Conservation (phyloP, 37 sponge, comb jelly and placozoan genomes). For the Cladorhizidae sp. region DNA sequence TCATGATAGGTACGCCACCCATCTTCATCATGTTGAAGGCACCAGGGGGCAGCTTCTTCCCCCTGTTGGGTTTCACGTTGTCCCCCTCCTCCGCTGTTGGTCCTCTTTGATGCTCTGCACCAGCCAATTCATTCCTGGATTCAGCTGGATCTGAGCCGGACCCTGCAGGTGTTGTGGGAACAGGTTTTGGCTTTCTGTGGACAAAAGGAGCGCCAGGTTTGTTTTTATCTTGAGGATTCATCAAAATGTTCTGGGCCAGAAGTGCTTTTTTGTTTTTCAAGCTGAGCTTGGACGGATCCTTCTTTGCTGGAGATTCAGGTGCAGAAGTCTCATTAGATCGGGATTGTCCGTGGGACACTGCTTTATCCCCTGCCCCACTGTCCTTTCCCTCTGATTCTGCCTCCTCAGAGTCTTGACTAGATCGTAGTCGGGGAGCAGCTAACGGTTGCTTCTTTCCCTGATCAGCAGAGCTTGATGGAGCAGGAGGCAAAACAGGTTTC, state of each 20-base stretch:
- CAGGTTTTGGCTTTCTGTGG: constrained; percentile 10
- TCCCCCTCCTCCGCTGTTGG: constrained; percentile 12
- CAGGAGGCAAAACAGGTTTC: not conserved
- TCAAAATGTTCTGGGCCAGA: constrained; percentile 28
- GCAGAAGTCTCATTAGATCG: not conserved
- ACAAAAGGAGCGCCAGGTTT: constrained; percentile 14
- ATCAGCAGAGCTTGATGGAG: not conserved
- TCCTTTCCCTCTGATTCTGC: not conserved
- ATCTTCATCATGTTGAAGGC: constrained; percentile 37
- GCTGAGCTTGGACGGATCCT: constrained; percentile 52
- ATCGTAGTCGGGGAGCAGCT: not conserved
- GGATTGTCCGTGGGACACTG: too few species aligned
- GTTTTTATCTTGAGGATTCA: not conserved
- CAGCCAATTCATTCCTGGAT: not conserved
- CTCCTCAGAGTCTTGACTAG: not conserved
- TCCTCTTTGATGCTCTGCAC: too few species aligned
- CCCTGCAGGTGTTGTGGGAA: not conserved
- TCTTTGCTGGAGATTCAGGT: constrained; percentile 27
- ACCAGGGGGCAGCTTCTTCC: constrained; percentile 56
- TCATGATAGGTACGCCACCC: not conserved
- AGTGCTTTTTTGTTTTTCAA: constrained; percentile 55
- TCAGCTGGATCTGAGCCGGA: not conserved
- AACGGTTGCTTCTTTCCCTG: not conserved
- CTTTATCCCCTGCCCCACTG: not conserved
- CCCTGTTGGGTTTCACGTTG: not conserved